These are phyloP conservation scores for Rhinolophus sinicus DNA, from an alignment of 2,113 vertebrate species.

Conservation along the genomic window DNA sequence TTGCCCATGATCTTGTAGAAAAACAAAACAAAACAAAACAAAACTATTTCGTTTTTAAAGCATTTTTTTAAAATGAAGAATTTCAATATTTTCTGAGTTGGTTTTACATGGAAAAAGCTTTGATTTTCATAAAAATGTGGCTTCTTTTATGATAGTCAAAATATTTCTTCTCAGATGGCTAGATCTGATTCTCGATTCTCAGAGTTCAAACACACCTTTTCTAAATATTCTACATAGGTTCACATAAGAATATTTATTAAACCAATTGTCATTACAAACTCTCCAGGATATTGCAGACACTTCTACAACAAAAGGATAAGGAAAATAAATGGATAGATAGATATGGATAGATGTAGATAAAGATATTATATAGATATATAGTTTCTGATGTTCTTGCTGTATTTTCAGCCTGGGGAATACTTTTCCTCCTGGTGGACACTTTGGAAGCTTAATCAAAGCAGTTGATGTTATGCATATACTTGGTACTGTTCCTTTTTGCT, in stretches of 20 bases:
- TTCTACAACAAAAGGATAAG: neutral
- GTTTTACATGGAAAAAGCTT: neutral
- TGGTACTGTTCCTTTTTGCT: neutral
- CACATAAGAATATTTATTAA: constrained; percentile 28
- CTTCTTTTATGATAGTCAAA: neutral
- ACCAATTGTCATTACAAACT: neutral
- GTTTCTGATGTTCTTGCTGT: neutral
- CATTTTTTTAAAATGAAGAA: neutral
- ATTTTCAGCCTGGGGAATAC: neutral
- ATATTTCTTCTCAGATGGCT: constrained; percentile 11
- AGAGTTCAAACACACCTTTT: constrained; percentile 51
- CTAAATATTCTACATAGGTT: constrained; percentile 22
- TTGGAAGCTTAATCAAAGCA: neutral
- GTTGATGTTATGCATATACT: neutral
- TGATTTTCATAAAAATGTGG: neutral
- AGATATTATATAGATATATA: neutral
- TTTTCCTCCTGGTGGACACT: neutral
- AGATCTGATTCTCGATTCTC: neutral
- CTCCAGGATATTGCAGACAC: neutral
- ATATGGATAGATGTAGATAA: neutral
- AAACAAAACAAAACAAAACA: neutral
- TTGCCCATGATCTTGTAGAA: neutral
- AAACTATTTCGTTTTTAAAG: neutral
- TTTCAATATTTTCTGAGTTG: constrained; percentile 38
- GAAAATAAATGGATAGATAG: neutral